Conservation (phyloP, 2,113 vertebrate genomes). For the Paedocypris sp. region DNA sequence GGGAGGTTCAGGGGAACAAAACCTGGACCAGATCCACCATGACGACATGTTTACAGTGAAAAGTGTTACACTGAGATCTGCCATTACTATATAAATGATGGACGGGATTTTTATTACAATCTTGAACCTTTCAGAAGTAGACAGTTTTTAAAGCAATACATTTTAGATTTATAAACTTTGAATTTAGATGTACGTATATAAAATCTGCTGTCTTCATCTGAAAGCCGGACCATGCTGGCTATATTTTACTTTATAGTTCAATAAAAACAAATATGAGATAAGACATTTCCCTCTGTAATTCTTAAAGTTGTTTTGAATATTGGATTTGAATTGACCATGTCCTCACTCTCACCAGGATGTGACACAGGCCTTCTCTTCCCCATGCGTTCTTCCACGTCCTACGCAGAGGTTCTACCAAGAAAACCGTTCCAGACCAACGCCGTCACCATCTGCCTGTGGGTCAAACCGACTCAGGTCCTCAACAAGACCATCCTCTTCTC, state of each 20-base stretch:
- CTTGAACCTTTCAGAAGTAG: not conserved
- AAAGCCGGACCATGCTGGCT: too few species aligned
- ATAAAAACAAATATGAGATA: too few species aligned
- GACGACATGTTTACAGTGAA: conserved; percentile 18
- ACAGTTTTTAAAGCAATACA: too few species aligned
- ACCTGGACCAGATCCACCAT: not conserved
- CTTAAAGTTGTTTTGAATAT: too few species aligned
- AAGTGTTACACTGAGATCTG: not conserved
- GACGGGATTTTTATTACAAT: not conserved
- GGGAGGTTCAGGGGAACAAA: not conserved
- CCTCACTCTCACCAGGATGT: conserved; percentile 60
- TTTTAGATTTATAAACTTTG: too few species aligned
- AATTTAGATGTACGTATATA: too few species aligned
- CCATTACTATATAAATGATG: conserved; percentile 1
- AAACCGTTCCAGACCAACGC: conserved; percentile 55
- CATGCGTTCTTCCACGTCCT: conserved; percentile 83
- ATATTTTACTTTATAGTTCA: too few species aligned
- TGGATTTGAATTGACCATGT: not conserved
- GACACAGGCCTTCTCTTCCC: conserved; percentile 84
- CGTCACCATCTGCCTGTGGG: conserved; percentile 83
- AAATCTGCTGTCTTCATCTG: too few species aligned
- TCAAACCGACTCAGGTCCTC: conserved; percentile 67
- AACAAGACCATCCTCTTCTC: conserved; percentile 86
- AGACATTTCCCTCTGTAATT: too few species aligned
- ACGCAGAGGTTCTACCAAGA: conserved; percentile 65